Base-by-base conservation (phyloP, 2,113 vertebrate species). In the Peromyscus maniculatus region DNA sequence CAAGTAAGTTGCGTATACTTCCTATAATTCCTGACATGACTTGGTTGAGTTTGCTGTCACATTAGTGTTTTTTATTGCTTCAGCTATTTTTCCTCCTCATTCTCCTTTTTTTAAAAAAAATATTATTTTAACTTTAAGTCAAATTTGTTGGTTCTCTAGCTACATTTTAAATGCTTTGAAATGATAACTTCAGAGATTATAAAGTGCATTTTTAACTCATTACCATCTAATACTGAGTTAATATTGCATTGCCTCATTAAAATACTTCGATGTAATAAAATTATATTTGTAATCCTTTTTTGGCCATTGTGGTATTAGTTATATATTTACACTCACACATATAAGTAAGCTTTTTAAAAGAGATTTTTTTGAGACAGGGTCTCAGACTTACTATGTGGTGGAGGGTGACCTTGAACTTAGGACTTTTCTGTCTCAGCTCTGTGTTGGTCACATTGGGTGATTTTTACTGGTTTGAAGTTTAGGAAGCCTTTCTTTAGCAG, bases 401-500 rank as follows among this genome's bases (percentile, higher is more conserved):
- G 39, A 84, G 59, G 36, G 1, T 62, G 59, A 31, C 24, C 59
- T 64, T 28, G 55, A 39, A 59, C 55, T 95, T 66, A 66, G 92
- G 28, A 3, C 67, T 62, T 31, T 83, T 64, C 80, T 64, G 5
- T 17, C 11, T 95, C 9, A 26, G 46, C 13, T 39, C 22, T 87
- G 8, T 36, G 7, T 80, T 92, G 24, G 86, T 95, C 36, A 80
- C 15, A 28, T n/a, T 52, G 17, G 26, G 1, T 88, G 55, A 83
- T 71, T 96, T 89, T n/a, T 91, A 36, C 36, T 80, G 31, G 84
- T 91, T 84, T 88, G 8, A 84, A n/a, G 21, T 17, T 86, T 17
- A 43, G 12, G 80, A 59, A 88, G 86, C 5, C 6, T 28, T 74
- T 95, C 75, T 67, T 80, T 74, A 77, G 26, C 19, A 77, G 19